Percentiles rank a stretch among this genome's conserved stretches.
phyloP scores from a whole-genome alignment of 1,140 invertebrate species.

The Philotrypesis tridentata region DNA sequence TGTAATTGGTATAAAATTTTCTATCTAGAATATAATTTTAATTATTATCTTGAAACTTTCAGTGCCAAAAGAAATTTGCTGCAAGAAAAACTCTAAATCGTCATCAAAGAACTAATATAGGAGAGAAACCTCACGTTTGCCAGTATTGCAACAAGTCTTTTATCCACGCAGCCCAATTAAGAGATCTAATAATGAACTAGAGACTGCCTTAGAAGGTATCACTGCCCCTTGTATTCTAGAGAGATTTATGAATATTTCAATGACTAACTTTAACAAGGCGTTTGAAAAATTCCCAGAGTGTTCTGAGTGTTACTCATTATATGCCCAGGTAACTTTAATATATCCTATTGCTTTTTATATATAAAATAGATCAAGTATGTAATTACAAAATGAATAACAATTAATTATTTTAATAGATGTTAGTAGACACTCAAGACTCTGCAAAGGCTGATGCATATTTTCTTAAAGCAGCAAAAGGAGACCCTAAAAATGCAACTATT shows the following conservation, averaged over 20 bases:
- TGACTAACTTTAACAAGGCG: constrained; percentile 83
- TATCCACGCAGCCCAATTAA: constrained; percentile 80
- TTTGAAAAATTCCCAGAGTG: constrained; percentile 88
- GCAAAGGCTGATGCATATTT: constrained; percentile 88
- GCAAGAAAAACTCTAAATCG: constrained; percentile 86
- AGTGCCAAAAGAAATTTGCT: constrained; percentile 81
- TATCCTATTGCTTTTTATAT: constrained; percentile 20
- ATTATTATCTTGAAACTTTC: constrained; percentile 53
- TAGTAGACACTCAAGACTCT: constrained; percentile 88
- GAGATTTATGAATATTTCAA: constrained; percentile 82
- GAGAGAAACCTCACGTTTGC: constrained; percentile 81
- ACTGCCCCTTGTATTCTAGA: constrained; percentile 94
- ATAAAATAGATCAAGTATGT: neutral
- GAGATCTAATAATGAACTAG: constrained; percentile 83
- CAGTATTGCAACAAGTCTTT: constrained; percentile 82
- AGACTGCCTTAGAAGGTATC: constrained; percentile 90
- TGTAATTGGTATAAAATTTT: neutral
- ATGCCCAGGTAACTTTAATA: constrained; percentile 80
- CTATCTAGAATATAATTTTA: neutral
- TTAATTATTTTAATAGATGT: constrained; percentile 70
- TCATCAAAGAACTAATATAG: constrained; percentile 82
- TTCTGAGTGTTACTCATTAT: constrained; percentile 88
- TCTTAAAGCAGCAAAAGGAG: constrained; percentile 85
- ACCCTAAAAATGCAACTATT: constrained; percentile 89
- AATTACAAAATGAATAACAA: neutral